phyloP scores from a whole-genome alignment of 1,140 invertebrate species.

The Leguminivora glycinivorella region DNA sequence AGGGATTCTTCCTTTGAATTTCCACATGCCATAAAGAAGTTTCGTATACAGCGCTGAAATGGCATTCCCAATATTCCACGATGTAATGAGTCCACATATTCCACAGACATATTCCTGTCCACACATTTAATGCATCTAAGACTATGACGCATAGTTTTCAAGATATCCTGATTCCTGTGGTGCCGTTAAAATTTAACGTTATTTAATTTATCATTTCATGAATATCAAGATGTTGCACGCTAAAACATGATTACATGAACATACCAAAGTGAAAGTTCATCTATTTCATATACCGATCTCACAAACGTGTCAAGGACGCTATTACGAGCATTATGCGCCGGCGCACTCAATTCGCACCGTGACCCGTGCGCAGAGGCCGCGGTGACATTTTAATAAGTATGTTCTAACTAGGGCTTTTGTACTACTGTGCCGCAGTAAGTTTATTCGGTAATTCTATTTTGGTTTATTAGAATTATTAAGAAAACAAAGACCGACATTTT shows the following conservation, averaged over 20 bases:
- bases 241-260: neutral
- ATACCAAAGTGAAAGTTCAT: constrained; percentile 10
- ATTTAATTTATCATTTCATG: no score
- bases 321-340: constrained; percentile 11
- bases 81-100: no score
- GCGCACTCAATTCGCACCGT: constrained; percentile 13
- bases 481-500: neutral
- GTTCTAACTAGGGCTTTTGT: neutral
- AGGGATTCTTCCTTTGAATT: no score
- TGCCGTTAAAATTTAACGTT: no score
- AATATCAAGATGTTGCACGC: neutral
- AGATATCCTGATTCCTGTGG: no score
- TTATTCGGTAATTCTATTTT: neutral
- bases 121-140: no score
- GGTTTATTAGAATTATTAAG: no score
- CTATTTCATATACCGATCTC: constrained; percentile 9
- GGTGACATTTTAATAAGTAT: constrained; percentile 2
- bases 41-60: no score
- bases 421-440: neutral
- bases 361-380: neutral
- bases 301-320: constrained; percentile 14
- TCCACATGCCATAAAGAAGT: no score
- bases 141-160: no score
- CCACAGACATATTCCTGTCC: no score
- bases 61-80: no score